These are phyloP conservation scores for Portunus trituberculatus DNA, from an alignment of 1,140 invertebrate species.

Conservation along the genomic window DNA sequence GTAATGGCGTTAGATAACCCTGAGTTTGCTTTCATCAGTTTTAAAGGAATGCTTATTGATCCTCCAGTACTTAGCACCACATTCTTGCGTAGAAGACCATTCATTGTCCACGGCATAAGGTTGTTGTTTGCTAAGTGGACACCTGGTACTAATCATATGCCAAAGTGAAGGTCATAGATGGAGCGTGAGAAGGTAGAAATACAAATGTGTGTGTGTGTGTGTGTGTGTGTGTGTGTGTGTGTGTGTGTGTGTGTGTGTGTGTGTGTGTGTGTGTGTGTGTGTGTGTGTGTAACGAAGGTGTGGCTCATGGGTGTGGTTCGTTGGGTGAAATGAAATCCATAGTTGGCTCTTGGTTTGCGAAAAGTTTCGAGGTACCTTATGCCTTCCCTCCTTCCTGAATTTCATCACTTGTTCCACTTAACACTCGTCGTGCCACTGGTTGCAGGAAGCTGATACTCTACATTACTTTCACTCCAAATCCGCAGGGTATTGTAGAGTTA, in stretches of 20 bases:
- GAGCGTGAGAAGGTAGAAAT: background rate
- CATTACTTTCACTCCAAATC: too few species aligned
- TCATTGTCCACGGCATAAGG: background rate
- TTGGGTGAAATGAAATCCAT: background rate
- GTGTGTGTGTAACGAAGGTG: slow-evolving; percentile 6
- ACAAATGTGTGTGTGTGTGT: slow-evolving; percentile 42
- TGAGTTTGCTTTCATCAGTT: background rate
- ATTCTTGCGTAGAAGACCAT: background rate
- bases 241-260: slow-evolving; percentile 46
- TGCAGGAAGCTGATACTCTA: background rate
- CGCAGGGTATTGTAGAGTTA: background rate
- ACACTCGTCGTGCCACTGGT: background rate
- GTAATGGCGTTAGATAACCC: background rate
- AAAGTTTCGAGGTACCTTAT: background rate
- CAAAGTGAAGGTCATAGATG: background rate
- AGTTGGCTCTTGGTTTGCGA: background rate
- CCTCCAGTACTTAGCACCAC: background rate
- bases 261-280: slow-evolving; percentile 54
- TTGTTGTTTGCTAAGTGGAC: background rate
- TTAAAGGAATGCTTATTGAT: background rate
- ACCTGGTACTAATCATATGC: background rate
- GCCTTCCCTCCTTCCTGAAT: background rate
- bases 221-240: slow-evolving; percentile 48
- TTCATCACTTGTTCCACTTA: background rate
- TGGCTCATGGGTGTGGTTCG: background rate